phyloP scores from a whole-genome alignment of 2,797 vertebrate species.

The Otolemur crassicaudatus region DNA sequence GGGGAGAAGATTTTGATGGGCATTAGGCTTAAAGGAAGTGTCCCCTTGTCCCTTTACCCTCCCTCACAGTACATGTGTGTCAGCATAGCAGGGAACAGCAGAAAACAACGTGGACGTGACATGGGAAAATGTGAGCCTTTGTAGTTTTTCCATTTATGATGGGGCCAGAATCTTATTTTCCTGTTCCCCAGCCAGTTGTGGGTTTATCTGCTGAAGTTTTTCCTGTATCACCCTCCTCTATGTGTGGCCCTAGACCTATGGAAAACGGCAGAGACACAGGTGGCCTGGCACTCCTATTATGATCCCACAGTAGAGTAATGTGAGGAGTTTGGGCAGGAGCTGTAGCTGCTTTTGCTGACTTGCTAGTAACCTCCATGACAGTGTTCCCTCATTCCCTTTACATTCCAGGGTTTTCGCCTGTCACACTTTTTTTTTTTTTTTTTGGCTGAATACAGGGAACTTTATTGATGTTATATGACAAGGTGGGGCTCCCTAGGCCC shows the following conservation, averaged over 20 bases:
- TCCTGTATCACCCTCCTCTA: too few species aligned
- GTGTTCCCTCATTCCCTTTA: not conserved
- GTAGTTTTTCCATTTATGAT: not conserved
- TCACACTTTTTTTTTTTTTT: too few species aligned
- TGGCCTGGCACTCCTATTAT: too few species aligned
- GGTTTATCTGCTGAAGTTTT: not conserved
- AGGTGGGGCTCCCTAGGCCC: too few species aligned
- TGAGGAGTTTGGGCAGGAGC: too few species aligned
- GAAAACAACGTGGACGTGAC: not conserved
- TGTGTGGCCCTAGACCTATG: too few species aligned
- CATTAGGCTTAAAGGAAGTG: not conserved
- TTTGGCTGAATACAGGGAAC: too few species aligned
- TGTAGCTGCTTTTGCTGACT: not conserved
- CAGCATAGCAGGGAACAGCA: not conserved
- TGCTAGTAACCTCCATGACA: not conserved
- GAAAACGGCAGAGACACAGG: not conserved
- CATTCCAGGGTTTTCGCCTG: not conserved
- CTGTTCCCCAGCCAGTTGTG: too few species aligned
- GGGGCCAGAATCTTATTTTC: not conserved
- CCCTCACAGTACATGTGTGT: not conserved
- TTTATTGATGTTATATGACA: too few species aligned
- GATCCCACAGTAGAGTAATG: too few species aligned
- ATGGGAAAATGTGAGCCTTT: too few species aligned
- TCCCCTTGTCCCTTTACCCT: too few species aligned
- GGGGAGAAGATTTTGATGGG: not conserved